Evolutionary conservation across 1,140 invertebrate species (phyloP).

Genomic region (Conus ventricosus): DNA sequence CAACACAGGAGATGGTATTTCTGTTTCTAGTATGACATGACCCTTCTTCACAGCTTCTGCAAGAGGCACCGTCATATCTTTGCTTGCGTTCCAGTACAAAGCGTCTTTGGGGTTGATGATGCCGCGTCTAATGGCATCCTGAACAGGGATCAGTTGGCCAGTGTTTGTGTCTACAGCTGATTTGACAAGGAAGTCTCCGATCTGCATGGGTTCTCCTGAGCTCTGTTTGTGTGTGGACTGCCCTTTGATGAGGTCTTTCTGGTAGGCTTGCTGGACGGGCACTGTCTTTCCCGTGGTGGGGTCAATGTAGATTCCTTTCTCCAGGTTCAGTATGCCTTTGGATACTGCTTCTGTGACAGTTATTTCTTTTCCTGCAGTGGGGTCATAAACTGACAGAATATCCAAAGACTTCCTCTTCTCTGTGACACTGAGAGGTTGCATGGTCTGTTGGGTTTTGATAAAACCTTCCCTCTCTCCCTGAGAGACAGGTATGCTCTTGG

Average conservation of each 20-base stretch:
- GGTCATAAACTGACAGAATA: conserved; percentile 87
- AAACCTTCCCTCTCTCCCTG: conserved; percentile 86
- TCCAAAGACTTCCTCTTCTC: conserved; percentile 84
- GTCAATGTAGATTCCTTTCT: conserved; percentile 89
- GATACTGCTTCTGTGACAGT: conserved; percentile 85
- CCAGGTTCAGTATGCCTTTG: conserved; percentile 85
- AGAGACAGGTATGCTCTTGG: conserved; percentile 80
- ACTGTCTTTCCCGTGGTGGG: conserved; percentile 80
- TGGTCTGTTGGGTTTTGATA: conserved; percentile 76
- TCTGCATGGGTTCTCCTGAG: conserved; percentile 12
- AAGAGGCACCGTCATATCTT: conserved; percentile 86
- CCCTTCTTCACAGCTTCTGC: conserved; percentile 83
- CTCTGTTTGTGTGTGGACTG: neutral
- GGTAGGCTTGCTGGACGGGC: conserved; percentile 84
- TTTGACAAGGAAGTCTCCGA: conserved; percentile 41
- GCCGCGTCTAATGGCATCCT: conserved; percentile 85
- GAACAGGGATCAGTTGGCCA: conserved; percentile 83
- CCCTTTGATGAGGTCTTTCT: conserved; percentile 81
- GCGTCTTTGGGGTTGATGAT: conserved; percentile 78
- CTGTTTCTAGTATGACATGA: conserved; percentile 50
- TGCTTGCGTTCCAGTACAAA: conserved; percentile 82
- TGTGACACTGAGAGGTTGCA: conserved; percentile 84
- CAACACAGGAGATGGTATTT: conserved; percentile 77
- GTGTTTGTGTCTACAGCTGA: conserved; percentile 62
- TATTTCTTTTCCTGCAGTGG: conserved; percentile 84